Conservation (phyloP, 1,140 invertebrate species). For the Atta texana region DNA sequence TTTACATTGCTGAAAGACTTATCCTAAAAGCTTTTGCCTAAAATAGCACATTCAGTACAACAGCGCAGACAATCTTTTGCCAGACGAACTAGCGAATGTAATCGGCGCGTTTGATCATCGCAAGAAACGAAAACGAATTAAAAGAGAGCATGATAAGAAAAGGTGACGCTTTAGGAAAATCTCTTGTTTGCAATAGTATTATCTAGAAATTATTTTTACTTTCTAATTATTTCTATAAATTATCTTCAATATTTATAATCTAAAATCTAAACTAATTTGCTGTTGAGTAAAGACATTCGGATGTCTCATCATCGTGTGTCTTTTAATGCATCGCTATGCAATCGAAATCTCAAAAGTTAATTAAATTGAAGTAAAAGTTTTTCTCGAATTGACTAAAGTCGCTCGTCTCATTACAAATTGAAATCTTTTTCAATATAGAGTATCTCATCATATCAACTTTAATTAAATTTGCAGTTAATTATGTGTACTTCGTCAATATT, state of each 20-base stretch:
- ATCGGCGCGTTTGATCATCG: constrained; percentile 35
- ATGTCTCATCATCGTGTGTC: not conserved
- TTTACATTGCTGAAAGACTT: constrained; percentile 58
- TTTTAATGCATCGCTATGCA: not conserved
- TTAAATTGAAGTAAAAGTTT: constrained; percentile 25
- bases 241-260: not conserved
- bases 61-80: constrained; percentile 62
- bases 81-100: constrained; percentile 12
- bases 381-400: not conserved
- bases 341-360: constrained; percentile 25
- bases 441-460: constrained; percentile 32
- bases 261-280: constrained; percentile 13
- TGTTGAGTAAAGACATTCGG: not conserved
- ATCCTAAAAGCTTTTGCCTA: constrained; percentile 68
- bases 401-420: not conserved
- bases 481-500: not conserved
- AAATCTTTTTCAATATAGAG: constrained; percentile 22
- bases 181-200: not conserved
- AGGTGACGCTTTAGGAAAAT: constrained; percentile 13
- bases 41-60: constrained; percentile 58
- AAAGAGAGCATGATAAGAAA: constrained; percentile 21
- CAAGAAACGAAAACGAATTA: constrained; percentile 34
- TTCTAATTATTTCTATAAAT: not conserved
- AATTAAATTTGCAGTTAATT: constrained; percentile 37
- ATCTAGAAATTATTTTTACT: not conserved